Base-by-base conservation (phyloP, 2,113 vertebrate genomes). In the Fulica atra region DNA sequence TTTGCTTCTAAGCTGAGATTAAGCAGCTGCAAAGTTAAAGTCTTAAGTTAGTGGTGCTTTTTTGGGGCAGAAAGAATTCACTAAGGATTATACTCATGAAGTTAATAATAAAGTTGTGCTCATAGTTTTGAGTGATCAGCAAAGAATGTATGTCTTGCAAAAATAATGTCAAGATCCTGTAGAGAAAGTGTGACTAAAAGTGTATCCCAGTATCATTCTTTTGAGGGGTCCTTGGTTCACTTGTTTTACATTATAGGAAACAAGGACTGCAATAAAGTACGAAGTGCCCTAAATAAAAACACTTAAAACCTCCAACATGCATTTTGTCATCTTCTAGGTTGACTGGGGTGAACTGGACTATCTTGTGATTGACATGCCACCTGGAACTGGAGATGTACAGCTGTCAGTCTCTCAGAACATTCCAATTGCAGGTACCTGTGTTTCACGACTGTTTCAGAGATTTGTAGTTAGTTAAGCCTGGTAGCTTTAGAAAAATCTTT, bases 321-420 rank as follows among this genome's bases (percentile, higher is more conserved):
- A 3, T 84, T 61, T 96, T 90, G 85, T 94, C n/a, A 1, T 79
- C 53, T 97, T 98, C 72, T 84, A 99, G 99, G 99, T 99, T 80
- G 99, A 99, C 59, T 99, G 99, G 99, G 99, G 99, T 23, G 97
- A 98, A 1, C 91, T 99, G 97, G 99, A 99, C 93, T 99, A 99
- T 87, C 97, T 99, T 86, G 98, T 99, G n/a, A 97, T 99, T 81
- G 99, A 99, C 96, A 99, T 99, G 99, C 99, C 99, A 53, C 99
- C 99, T 60, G 99, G 99, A 72, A 99, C 99, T 23, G 99, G 99
- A 96, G 99, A 99, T 89, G 99, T 99, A 17, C 99, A 99, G 69
- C 98, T 99, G 64, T 99, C 99, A 23, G 97, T 99, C 79, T 98
- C 99, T 42, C 99, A 99, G 97, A 99, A 99, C 96, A 94, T 99